Base-by-base conservation (phyloP, 2,888 invertebrate species). In the Reticulitermes lucifugus region DNA sequence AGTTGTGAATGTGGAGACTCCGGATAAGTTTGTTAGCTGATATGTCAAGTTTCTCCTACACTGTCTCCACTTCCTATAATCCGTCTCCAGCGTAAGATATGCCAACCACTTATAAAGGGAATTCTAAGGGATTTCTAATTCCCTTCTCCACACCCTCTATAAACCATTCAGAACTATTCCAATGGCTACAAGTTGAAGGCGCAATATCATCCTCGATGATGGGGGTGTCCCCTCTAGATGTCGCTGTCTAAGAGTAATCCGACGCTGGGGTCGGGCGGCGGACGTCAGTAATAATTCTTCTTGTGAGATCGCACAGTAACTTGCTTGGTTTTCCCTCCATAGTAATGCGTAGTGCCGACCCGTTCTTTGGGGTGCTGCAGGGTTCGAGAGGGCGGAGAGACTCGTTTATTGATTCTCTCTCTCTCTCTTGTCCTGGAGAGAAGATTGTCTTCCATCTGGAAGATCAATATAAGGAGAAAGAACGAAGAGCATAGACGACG, bases 321-420 rank as follows among this genome's bases (percentile, higher is more conserved):
- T 80, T 80, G 80, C 41, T 80, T 60, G 80, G 80, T 35, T 60
- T 80, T 80, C 80, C 80, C 60, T 80, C 80, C 80, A 60, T 41
- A 80, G 80, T 22, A 80, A 80, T 60, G 60, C 41, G 55, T 22
- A 55, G 29, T 73, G 41, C 73, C 35, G 21, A 73, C 73, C 73
- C 79, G 35, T 35, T 41, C 60, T 10, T 0, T 35, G 59, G 59
- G 35, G 14, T 35, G 51, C 22, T 79, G 51, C 21, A 25, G 25
- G 51, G 79, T 41, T n/a, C 3, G 75, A 43, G 75, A 75, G 14
- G 46, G 77, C 14, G 59, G 59, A 29, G 59, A 60, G 59, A 35
- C 21, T 25, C 80, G 80, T 80, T 80, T 80, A 80, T 80, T 80
- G 80, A 80, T 80, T 80, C 80, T 80, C 73, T 65, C 65, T 65